Evolutionary conservation across 2,888 invertebrate genomes (phyloP), one percentile per base, ranked within the genome.

Genomic region (Cheiracanthium punctorium): DNA sequence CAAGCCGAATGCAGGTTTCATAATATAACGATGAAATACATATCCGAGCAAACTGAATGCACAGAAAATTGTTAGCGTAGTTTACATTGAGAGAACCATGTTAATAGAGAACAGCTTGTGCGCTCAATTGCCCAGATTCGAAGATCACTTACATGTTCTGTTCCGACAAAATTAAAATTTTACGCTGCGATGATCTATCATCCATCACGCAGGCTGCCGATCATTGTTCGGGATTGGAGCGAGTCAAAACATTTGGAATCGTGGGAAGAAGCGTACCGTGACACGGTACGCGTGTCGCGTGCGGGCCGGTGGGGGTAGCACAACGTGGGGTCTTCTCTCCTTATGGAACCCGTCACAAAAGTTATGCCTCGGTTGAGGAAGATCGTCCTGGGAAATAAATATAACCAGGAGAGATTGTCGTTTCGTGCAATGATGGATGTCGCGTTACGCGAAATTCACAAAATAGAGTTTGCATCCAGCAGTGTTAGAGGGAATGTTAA

Each of bases 211-310:
- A n/a, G 48, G 17, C 48, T 48, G 14, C 14, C 17, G 14, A 24
- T 58, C 58, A 24, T 58, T 58, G 58, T 58, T 58, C 58, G 24
- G 12, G 24, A 58, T 58, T 12, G 58, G 24, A 12, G 12, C 58
- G 24, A 58, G 58, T 58, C 58, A 58, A 58, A 58, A 58, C 58
- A 58, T 58, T 24, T 24, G 58, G 12, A 58, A 58, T 58, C 58
- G 58, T 58, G 58, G 58, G 58, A 58, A 58, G 58, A 58, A 58
- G 58, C 12, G 58, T 20, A 58, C 58, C 24, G 58, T 24, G 58
- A 24, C 24, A 58, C 24, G 58, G 58, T 24, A 2, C 58, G 24
- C 24, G 24, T 20, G 58, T 20, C 58, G 58, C 58, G 58, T 58
- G 58, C 58, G 24, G 58, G 24, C 5, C 43, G 12, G 1, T 48